phyloP scores from a whole-genome alignment of 1,140 invertebrate species.

The Anthonomus grandis region DNA sequence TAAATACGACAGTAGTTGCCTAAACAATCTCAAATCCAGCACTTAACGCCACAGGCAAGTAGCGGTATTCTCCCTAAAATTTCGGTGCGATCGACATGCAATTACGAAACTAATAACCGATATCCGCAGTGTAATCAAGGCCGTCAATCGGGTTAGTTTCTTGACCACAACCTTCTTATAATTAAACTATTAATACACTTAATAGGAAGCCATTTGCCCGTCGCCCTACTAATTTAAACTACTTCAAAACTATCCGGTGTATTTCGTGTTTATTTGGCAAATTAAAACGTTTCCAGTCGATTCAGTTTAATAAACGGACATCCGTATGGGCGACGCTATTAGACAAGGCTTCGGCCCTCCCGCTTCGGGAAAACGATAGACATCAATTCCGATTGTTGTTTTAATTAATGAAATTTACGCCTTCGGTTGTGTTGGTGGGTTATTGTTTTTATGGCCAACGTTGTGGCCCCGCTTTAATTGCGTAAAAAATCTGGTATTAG shows the following conservation, averaged over 20 bases:
- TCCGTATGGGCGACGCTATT: constrained; percentile 21
- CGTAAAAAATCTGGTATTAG: too few species aligned
- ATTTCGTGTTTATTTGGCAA: constrained; percentile 20
- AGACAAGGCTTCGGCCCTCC: neutral
- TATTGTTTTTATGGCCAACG: constrained; percentile 13
- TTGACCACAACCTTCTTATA: constrained; percentile 8
- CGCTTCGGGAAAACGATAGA: constrained; percentile 23
- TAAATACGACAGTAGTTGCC: too few species aligned
- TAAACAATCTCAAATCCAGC: too few species aligned
- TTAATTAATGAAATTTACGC: constrained; percentile 29
- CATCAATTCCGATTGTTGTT: constrained; percentile 24
- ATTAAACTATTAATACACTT: constrained; percentile 7
- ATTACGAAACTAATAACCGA: too few species aligned
- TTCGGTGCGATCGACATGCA: too few species aligned
- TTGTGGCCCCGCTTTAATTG: too few species aligned
- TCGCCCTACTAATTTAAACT: constrained; percentile 20
- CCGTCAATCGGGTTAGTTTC: too few species aligned
- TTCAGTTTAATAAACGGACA: constrained; percentile 24
- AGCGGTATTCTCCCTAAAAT: too few species aligned
- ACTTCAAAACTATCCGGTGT: constrained; percentile 18
- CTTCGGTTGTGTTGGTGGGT: constrained; percentile 12
- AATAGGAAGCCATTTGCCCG: constrained; percentile 12
- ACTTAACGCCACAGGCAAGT: too few species aligned
- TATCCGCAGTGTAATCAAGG: too few species aligned
- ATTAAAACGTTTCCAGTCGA: constrained; percentile 27